Evolutionary conservation across 2,113 vertebrate genomes (phyloP).

Genomic region (Abramis brama): DNA sequence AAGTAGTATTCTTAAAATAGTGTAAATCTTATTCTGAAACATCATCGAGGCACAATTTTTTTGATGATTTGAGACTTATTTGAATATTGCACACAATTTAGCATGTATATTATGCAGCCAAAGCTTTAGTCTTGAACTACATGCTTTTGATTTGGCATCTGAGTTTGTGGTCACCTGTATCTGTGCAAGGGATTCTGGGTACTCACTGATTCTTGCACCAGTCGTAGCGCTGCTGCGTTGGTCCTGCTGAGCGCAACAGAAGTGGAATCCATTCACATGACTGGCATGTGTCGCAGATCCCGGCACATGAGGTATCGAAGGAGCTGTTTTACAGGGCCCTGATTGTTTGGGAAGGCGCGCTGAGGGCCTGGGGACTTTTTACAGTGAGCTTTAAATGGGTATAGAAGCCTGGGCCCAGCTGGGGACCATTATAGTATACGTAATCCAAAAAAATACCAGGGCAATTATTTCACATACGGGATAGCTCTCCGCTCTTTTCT

Average conservation of each 20-base stretch:
- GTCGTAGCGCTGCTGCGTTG: neutral
- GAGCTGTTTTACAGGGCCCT: constrained; percentile 48
- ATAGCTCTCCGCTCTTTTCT: constrained; percentile 67
- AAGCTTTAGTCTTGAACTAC: neutral
- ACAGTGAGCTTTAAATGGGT: constrained; percentile 89
- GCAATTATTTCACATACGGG: constrained; percentile 92
- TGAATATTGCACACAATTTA: neutral
- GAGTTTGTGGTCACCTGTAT: neutral
- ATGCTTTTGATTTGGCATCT: neutral
- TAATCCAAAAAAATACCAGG: constrained; percentile 88
- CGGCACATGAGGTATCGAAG: constrained; percentile 53
- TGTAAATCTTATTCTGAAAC: neutral
- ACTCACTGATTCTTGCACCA: neutral
- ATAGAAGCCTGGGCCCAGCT: constrained; percentile 90
- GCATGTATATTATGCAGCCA: neutral
- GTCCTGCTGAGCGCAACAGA: neutral
- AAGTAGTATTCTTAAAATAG: neutral
- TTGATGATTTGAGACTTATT: neutral
- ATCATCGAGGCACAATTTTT: neutral
- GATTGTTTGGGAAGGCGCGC: constrained; percentile 60
- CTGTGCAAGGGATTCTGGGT: neutral
- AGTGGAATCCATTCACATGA: constrained; percentile 48
- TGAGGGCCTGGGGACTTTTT: constrained; percentile 68
- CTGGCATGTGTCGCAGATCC: constrained; percentile 55
- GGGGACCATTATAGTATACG: constrained; percentile 90